These are phyloP conservation scores for Drosophila sordidula DNA, from an alignment of 2,888 invertebrate species.

Conservation along the genomic window DNA sequence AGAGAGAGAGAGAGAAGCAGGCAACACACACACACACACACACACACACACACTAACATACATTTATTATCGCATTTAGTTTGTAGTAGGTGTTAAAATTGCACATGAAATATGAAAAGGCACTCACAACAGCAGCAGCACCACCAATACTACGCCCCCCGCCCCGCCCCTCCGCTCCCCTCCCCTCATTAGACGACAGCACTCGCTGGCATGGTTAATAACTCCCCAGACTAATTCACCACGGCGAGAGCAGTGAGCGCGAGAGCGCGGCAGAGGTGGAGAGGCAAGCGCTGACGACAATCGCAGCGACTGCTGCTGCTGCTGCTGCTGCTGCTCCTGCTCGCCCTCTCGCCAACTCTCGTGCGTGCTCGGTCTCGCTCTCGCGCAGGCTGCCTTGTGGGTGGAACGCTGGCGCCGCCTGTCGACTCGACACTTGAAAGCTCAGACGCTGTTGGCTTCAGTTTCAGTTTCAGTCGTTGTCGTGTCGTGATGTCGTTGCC, in stretches of 20 bases:
- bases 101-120: slow-evolving; percentile 78
- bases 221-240: slow-evolving; percentile 67
- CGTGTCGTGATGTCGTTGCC: slow-evolving; percentile 83
- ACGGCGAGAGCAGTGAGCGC: slow-evolving; percentile 37
- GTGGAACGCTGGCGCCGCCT: slow-evolving; percentile 34
- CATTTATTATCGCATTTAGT: slow-evolving; percentile 66
- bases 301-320: slow-evolving; percentile 28
- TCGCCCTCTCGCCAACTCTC: neutral
- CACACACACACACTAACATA: slow-evolving; percentile 14
- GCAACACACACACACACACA: slow-evolving; percentile 8
- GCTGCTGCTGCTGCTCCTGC: no score
- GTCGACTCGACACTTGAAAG: slow-evolving; percentile 58
- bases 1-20: neutral
- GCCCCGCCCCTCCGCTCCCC: neutral
- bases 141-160: slow-evolving; percentile 9
- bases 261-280: slow-evolving; percentile 13
- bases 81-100: slow-evolving; percentile 76
- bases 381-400: slow-evolving; percentile 12
- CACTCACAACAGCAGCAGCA: slow-evolving; percentile 45
- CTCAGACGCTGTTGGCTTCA: slow-evolving; percentile 48
- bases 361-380: slow-evolving; percentile 3
- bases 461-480: slow-evolving; percentile 79
- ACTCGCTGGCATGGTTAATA: slow-evolving; percentile 55
- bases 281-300: slow-evolving; percentile 51
- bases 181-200: neutral